Evolutionary conservation across 2,888 invertebrate genomes (phyloP), one percentile per base, ranked within the genome.

Genomic region (Calliphora vomitoria): DNA sequence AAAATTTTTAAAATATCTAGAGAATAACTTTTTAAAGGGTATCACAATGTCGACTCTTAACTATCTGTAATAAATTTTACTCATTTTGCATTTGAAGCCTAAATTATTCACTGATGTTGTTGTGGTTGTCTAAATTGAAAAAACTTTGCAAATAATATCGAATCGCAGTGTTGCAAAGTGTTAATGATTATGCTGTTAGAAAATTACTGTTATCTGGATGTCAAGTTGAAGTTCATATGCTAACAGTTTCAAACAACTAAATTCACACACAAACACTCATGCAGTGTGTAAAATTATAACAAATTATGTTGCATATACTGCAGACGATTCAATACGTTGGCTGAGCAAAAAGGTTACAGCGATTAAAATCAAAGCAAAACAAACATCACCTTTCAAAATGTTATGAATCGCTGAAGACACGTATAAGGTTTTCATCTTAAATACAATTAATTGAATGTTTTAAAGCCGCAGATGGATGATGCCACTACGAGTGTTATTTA

Each of bases 161-260:
- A 25, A 60, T 13, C 3, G 31, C 15, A 60, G 5, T 18, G 10
- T 8, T 5, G 50, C 8, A 18, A 78, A 68, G 69, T 69, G 13
- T 69, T 76, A 38, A 60, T 69, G 62, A 79, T 85, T 62, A 60
- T 60, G 44, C n/a, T 84, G 71, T 78, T 84, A 18, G 8, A 55
- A 64, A 72, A 41, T 66, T 66, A 74, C 58, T 35, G 44, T 41
- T 74, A 74, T 68, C 74, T 80, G 15, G 31, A 25, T 74, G 79
- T 85, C 84, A 85, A 85, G 84, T 85, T 85, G 79, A 85, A 85
- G 84, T 80, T 85, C 68, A 85, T 58, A 35, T 53, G 50, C 72
- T 58, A 60, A 41, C 72, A 13, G 47, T 64, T 47, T 44, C 6
- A 53, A 47, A 31, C 11, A 75, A 47, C 47, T 31, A 62, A 35